Evolutionary conservation across 2,888 invertebrate genomes (phyloP).

Genomic region (Drosophila trichaetosa): DNA sequence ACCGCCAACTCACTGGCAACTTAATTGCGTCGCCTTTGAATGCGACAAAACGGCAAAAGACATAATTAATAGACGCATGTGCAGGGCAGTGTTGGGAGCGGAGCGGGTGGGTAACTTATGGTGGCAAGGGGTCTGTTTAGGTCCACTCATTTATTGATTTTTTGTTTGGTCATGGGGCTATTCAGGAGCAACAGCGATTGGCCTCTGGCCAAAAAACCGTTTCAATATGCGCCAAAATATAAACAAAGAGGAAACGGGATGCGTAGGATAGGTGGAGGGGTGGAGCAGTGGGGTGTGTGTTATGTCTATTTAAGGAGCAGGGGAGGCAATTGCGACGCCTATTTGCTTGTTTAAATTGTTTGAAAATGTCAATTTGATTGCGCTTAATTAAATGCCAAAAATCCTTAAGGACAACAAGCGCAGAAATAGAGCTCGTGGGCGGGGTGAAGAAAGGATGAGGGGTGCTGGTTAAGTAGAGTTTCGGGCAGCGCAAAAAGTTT

Average conservation of each 20-base stretch:
- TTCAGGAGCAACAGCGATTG: conserved; percentile 54
- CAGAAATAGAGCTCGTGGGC: conserved; percentile 5
- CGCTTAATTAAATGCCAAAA: conserved; percentile 80
- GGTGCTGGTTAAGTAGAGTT: not conserved
- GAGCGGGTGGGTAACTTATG: not conserved
- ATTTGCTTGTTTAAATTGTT: conserved; percentile 79
- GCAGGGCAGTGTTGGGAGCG: not conserved
- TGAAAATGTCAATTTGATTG: conserved; percentile 82
- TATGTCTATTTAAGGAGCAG: conserved; percentile 12
- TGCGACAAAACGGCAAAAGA: conserved; percentile 79
- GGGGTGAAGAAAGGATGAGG: not conserved
- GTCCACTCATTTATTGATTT: conserved; percentile 65
- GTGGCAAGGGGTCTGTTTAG: not conserved
- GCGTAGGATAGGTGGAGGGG: not conserved
- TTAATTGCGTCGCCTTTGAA: conserved; percentile 77
- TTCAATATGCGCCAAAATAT: conserved; percentile 70
- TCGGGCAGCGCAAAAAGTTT: conserved; percentile 55
- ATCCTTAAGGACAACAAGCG: conserved; percentile 72
- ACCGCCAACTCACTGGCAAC: conserved; percentile 31
- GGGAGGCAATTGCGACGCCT: conserved; percentile 48
- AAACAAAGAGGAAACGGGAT: conserved; percentile 30
- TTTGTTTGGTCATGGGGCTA: conserved; percentile 28
- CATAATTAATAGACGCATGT: conserved; percentile 72
- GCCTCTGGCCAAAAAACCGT: conserved; percentile 77
- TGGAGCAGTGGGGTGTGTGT: not conserved